Conservation (phyloP, 2,797 vertebrate species). For the Rhinogobio ventralis region DNA sequence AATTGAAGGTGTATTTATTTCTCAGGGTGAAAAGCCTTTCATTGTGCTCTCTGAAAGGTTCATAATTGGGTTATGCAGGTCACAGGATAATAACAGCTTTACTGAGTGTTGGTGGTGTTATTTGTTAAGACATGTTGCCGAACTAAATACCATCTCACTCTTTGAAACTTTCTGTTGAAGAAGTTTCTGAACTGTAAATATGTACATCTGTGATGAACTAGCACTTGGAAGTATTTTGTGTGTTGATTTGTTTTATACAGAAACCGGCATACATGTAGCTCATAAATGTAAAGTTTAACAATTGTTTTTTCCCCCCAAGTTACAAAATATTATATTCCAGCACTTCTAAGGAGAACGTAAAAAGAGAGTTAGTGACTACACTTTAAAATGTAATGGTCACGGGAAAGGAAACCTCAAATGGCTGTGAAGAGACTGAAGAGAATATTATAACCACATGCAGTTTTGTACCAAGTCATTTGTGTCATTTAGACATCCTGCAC, state of each 20-base stretch:
- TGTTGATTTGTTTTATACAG: background rate
- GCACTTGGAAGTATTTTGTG: background rate
- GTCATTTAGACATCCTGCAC: background rate
- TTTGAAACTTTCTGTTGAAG: background rate
- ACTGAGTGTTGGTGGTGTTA: background rate
- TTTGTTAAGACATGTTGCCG: slow-evolving; percentile 5
- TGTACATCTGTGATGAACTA: background rate
- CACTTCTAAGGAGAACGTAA: background rate
- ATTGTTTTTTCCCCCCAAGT: background rate
- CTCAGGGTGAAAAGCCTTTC: slow-evolving; percentile 6
- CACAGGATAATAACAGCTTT: background rate
- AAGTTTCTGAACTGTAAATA: background rate
- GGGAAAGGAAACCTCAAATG: background rate
- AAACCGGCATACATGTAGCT: background rate
- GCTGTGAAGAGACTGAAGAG: background rate
- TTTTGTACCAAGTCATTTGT: background rate
- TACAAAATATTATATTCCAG: background rate
- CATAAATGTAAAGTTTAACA: background rate
- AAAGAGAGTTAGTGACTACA: background rate
- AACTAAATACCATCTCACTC: slow-evolving; percentile 3
- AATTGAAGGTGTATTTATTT: background rate
- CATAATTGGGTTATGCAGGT: background rate
- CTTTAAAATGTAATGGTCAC: background rate
- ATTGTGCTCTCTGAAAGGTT: slow-evolving; percentile 4
- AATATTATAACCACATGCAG: background rate